Percentiles rank a stretch among this genome's conserved stretches.
phyloP scores from a whole-genome alignment of 1,140 invertebrate species.

The Phymorhynchus buccinoides region DNA sequence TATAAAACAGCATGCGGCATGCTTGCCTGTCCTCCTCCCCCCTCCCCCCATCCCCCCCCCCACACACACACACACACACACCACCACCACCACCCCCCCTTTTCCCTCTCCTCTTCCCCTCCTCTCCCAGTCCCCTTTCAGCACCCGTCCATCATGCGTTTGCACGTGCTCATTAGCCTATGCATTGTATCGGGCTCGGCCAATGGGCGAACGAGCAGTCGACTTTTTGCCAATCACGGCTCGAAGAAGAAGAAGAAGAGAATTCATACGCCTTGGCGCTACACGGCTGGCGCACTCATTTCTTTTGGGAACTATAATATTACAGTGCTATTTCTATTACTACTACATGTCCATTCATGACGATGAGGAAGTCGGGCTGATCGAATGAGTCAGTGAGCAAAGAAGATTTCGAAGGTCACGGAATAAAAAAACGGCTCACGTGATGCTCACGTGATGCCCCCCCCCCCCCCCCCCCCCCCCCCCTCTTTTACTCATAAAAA shows the following conservation, averaged over 20 bases:
- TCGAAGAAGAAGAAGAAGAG: background rate
- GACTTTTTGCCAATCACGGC: background rate
- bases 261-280: conserved; percentile 20
- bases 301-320: background rate
- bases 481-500: too few relatives aligned
- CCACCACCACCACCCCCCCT: background rate
- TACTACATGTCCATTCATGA: background rate
- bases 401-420: background rate
- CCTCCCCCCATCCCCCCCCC: background rate
- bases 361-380: too few relatives aligned
- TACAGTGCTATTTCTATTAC: too few relatives aligned
- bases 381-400: conserved; percentile 10
- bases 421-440: background rate
- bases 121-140: background rate
- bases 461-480: too few relatives aligned
- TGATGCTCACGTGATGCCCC: too few relatives aligned
- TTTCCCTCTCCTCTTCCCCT: background rate
- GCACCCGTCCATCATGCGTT: background rate
- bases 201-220: background rate
- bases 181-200: background rate
- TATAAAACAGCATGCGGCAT: too few relatives aligned
- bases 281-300: conserved; percentile 4
- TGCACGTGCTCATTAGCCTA: conserved; percentile 16
- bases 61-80: too few relatives aligned
- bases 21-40: background rate